Conservation (phyloP, 1,140 invertebrate genomes). For the Nephotettix cincticeps region DNA sequence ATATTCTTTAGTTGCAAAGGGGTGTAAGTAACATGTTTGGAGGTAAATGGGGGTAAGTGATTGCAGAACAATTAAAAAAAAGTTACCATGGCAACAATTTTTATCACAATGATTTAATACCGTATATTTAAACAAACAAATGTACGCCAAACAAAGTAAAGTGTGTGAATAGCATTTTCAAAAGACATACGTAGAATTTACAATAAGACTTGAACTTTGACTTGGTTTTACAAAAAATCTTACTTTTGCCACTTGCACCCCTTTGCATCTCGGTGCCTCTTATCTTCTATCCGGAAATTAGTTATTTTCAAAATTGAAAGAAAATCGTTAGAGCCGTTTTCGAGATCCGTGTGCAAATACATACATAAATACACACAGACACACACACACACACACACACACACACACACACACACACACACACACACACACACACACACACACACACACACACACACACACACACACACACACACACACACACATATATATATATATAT, state of each 20-base stretch:
- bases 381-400: no score
- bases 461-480: no score
- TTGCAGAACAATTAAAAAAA: slow-evolving; percentile 11
- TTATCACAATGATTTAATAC: no score
- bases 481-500: no score
- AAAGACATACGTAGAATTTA: not conserved
- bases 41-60: slow-evolving; percentile 17
- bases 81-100: not conserved
- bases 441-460: no score
- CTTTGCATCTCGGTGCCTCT: slow-evolving; percentile 3
- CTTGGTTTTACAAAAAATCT: slow-evolving; percentile 8
- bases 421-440: no score
- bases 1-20: slow-evolving; percentile 8
- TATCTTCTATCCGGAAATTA: no score
- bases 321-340: no score
- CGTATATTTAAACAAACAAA: not conserved
- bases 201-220: not conserved
- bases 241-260: slow-evolving; percentile 21
- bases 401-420: no score
- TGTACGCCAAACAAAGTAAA: not conserved
- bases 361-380: no score
- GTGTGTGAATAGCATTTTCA: not conserved
- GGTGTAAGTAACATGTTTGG: slow-evolving; percentile 4
- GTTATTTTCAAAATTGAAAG: no score
- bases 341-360: no score